Conservation (phyloP, 92 coral and sea anemone genomes). For the Diadumene lineata region DNA sequence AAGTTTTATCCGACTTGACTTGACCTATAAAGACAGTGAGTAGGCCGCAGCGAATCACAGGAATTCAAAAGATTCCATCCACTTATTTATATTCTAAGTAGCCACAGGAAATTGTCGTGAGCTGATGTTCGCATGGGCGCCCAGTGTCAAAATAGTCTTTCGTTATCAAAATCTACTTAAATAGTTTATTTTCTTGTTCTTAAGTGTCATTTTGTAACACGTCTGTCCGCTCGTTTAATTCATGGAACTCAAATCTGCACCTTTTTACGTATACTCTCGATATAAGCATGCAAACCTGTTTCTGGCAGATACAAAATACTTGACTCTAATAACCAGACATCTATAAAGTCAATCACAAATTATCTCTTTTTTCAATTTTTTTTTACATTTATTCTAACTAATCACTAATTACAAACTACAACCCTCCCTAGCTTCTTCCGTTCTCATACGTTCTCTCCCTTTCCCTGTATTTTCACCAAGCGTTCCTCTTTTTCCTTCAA, state of each 20-base stretch:
- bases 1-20: constrained; percentile 8
- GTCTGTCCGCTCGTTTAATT: not conserved
- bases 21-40: constrained; percentile 5
- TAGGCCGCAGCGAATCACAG: constrained; percentile 21
- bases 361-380: no score
- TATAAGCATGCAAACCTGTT: no score
- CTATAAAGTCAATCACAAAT: no score
- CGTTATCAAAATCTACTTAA: constrained; percentile 2
- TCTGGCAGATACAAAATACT: no score
- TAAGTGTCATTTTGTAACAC: not conserved
- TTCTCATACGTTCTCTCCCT: no score
- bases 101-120: not conserved
- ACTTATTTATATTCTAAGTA: constrained; percentile 5
- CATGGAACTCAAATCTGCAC: not conserved
- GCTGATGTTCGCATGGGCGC: not conserved
- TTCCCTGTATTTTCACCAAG: no score
- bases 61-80: constrained; percentile 20
- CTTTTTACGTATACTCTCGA: no score
- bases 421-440: no score
- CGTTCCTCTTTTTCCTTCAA: no score
- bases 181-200: not conserved
- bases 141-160: not conserved
- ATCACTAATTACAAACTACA: no score
- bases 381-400: no score
- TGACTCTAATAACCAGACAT: no score